Evolutionary conservation across 2,888 invertebrate species (phyloP).

Genomic region (Hydraecia micacea): DNA sequence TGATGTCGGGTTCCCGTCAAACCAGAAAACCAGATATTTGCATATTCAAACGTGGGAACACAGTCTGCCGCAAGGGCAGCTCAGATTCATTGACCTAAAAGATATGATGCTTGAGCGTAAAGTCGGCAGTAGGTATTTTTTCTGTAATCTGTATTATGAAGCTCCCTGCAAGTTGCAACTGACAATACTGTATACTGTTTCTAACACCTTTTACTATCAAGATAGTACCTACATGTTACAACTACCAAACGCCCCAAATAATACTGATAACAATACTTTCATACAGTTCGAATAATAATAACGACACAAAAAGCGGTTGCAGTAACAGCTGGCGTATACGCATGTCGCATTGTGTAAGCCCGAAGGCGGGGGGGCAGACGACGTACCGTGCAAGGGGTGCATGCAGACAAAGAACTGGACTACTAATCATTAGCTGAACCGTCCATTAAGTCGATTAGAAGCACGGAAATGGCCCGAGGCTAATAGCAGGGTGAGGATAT

Average conservation of each 20-base stretch:
- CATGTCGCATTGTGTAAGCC: slow-evolving; percentile 11
- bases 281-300: slow-evolving; percentile 38
- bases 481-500: neutral
- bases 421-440: slow-evolving; percentile 13
- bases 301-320: slow-evolving; percentile 51
- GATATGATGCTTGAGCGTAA: neutral
- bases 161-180: neutral
- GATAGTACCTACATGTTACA: neutral
- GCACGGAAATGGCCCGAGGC: slow-evolving; percentile 3
- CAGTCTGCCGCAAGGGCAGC: neutral
- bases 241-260: slow-evolving; percentile 3
- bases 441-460: slow-evolving; percentile 20
- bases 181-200: neutral
- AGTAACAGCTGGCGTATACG: slow-evolving; percentile 49
- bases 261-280: slow-evolving; percentile 23
- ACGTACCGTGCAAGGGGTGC: slow-evolving; percentile 20
- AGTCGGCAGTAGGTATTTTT: neutral
- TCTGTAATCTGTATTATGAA: neutral
- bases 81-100: neutral
- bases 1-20: neutral
- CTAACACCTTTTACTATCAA: slow-evolving; percentile 3
- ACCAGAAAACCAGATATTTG: neutral
- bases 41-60: neutral
- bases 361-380: neutral
- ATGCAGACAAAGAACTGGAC: slow-evolving; percentile 21